Evolutionary conservation across 2,797 vertebrate species (phyloP).

Genomic region (Sorex maritimensis): DNA sequence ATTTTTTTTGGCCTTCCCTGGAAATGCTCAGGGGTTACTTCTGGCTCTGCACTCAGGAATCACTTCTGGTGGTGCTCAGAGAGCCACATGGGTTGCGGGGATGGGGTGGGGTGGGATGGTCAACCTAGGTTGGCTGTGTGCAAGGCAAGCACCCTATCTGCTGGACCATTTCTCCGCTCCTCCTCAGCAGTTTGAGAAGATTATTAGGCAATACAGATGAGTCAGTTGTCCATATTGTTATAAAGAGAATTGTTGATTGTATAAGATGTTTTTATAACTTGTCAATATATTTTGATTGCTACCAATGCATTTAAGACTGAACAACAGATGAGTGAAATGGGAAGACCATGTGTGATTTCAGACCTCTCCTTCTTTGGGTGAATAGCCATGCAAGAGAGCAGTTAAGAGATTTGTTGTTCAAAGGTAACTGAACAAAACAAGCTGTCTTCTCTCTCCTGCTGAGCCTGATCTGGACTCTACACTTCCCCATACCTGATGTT

Average conservation of each 20-base stretch:
- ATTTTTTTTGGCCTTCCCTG: too few species aligned
- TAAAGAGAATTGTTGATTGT: constrained; percentile 32
- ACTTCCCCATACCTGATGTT: background rate
- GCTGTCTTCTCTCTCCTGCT: constrained; percentile 12
- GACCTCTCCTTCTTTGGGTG: background rate
- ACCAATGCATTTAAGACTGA: background rate
- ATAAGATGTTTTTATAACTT: background rate
- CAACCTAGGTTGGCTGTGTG: too few species aligned
- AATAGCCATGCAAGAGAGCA: background rate
- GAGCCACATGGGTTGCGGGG: too few species aligned
- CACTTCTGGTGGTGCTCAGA: too few species aligned
- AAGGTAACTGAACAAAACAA: constrained; percentile 13
- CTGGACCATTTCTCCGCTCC: too few species aligned
- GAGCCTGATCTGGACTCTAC: background rate
- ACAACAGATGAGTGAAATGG: background rate
- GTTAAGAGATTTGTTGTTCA: constrained; percentile 22
- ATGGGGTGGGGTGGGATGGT: too few species aligned
- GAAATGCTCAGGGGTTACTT: too few species aligned
- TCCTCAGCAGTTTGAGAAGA: too few species aligned
- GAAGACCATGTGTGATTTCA: background rate
- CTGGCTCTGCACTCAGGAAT: too few species aligned
- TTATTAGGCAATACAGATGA: background rate
- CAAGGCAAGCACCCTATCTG: too few species aligned
- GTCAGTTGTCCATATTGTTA: constrained; percentile 18
- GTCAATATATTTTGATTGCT: constrained; percentile 14